A percentile compares a stretch with the other conserved stretches of the same genome.
Evolutionary conservation across 2,113 vertebrate genomes (phyloP).

Genomic region (Colius striatus): DNA sequence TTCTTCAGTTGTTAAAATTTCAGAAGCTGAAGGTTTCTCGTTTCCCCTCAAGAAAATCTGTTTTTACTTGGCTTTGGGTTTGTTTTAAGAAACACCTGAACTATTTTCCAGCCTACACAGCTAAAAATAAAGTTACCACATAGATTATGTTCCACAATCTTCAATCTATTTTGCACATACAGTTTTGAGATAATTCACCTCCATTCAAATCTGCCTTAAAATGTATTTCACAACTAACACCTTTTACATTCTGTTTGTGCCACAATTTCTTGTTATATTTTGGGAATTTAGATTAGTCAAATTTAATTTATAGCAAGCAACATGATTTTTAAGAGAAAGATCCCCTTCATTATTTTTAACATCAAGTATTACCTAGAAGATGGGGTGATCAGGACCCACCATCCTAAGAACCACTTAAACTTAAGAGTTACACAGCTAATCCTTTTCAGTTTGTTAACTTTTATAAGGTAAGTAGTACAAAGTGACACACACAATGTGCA

Average conservation of each 20-base stretch:
- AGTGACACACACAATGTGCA: neutral
- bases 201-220: neutral
- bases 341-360: neutral
- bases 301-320: neutral
- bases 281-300: neutral
- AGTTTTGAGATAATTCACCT: neutral
- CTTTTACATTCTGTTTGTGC: neutral
- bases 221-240: neutral
- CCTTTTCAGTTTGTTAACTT: neutral
- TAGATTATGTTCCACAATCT: neutral
- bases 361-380: neutral
- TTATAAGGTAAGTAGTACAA: neutral
- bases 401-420: neutral
- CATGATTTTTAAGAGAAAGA: neutral
- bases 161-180: neutral
- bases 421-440: neutral
- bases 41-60: neutral
- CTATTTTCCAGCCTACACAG: neutral
- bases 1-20: neutral
- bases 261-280: neutral
- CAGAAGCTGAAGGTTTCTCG: fast-evolving
- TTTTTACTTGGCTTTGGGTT: neutral
- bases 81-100: neutral
- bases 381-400: neutral
- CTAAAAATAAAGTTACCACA: neutral